Evolutionary conservation across 2,113 vertebrate genomes (phyloP).

Genomic region (Myrmophylax atrothorax): DNA sequence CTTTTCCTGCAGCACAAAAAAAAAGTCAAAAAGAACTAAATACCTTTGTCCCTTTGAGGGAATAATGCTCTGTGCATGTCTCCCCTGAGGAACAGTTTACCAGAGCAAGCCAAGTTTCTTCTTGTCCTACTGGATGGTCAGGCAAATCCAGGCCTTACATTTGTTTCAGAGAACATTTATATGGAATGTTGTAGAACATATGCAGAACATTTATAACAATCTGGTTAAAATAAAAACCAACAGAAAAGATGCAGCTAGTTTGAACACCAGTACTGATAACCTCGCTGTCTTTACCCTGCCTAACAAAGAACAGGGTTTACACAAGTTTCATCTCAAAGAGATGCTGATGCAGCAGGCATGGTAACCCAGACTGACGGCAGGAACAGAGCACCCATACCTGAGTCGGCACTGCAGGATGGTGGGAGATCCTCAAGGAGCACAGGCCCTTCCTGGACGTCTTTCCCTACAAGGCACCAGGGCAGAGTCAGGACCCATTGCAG

Average conservation of each 20-base stretch:
- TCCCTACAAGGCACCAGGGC: constrained; percentile 66
- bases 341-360: constrained; percentile 23
- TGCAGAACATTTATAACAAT: fast-evolving
- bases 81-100: background rate
- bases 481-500: background rate
- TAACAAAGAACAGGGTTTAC: background rate
- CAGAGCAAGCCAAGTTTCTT: background rate
- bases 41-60: background rate
- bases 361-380: background rate
- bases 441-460: constrained; percentile 50
- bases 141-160: background rate
- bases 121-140: fast-evolving
- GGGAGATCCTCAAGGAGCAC: constrained; percentile 74
- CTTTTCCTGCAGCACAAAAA: constrained; percentile 61
- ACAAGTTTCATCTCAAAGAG: constrained; percentile 13
- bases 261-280: background rate
- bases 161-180: background rate
- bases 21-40: background rate
- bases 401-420: constrained; percentile 65
- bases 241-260: background rate
- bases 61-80: background rate
- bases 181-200: background rate
- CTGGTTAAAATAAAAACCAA: background rate
- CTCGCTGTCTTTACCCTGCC: background rate
- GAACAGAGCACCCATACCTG: constrained; percentile 65